Base-by-base conservation (phyloP, 2,797 vertebrate genomes). In the Jordanella pulchra region DNA sequence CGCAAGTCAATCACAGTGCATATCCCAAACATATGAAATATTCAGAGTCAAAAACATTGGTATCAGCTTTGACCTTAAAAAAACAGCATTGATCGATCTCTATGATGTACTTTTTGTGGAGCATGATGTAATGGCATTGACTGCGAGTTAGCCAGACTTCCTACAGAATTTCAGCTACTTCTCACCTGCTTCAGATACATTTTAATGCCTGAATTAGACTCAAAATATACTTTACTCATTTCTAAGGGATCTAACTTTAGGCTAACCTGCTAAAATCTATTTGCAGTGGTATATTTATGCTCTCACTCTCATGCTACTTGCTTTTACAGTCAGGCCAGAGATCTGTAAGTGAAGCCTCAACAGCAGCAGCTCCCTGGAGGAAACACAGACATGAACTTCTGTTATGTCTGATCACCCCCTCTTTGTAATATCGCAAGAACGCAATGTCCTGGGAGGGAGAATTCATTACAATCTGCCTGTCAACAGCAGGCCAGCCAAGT, bases 391-490 rank as follows among this genome's bases (percentile, higher is more conserved):
- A 83, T 73, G 81, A 73, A 86, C 9, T 17, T 28, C 71, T 77
- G 75, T 70, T 87, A 83, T 81, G 86, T 84, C 78, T 81, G 88
- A 86, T 88, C 86, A 78, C 70, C 74, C 76, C 75, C 67, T 83
- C 77, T 68, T 32, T 87, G 79, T 90, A 91, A 86, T 69, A 83
- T 70, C 80, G 30, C 72, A 69, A 84, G 81, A 84, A 80, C 83
- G 76, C 69, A 75, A 70, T 79, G 83, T 90, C 76, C 82, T 82
- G 65, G 75, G 85, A 89, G 79, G 77, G 69, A 79, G 78, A 77
- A 86, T 89, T 86, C 86, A 85, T 91, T 86, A 89, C 2, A 28
- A 77, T 63, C 83, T 77, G 86, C 84, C 87, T 60, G 70, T 90
- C 88, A 86, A 60, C 82, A 39, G 63, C 78, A 14, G 71, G 77